Conservation (phyloP, 1,140 invertebrate genomes). For the Anoplolepis gracilipes region DNA sequence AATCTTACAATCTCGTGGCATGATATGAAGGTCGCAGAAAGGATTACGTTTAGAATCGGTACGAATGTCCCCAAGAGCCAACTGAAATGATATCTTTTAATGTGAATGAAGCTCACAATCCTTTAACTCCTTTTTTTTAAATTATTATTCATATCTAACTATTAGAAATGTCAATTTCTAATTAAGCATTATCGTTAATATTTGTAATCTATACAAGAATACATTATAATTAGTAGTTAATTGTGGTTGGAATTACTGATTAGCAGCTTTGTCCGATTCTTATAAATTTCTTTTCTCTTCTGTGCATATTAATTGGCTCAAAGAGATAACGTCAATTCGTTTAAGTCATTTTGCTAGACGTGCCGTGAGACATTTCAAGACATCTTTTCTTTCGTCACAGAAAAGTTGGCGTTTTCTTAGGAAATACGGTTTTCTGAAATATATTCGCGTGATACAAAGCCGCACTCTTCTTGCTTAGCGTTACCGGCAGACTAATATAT, state of each 20-base stretch:
- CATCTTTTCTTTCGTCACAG: slow-evolving; percentile 59
- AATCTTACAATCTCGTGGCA: slow-evolving; percentile 46
- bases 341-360: slow-evolving; percentile 3
- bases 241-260: not conserved
- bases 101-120: not conserved
- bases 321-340: slow-evolving; percentile 10
- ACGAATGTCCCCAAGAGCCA: not conserved
- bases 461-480: slow-evolving; percentile 24
- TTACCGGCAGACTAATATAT: slow-evolving; percentile 74
- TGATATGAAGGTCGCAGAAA: not conserved
- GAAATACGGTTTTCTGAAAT: slow-evolving; percentile 47
- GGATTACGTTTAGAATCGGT: slow-evolving; percentile 21
- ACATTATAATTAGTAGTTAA: slow-evolving; percentile 8
- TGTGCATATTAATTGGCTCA: not conserved
- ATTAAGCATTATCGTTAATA: not conserved
- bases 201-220: not conserved
- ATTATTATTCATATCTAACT: not conserved
- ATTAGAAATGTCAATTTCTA: slow-evolving; percentile 5
- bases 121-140: not conserved
- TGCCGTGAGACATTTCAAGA: not conserved
- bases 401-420: not conserved
- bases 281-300: slow-evolving; percentile 6
- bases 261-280: not conserved
- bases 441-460: slow-evolving; percentile 50
- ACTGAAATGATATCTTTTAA: slow-evolving; percentile 2